phyloP scores from a whole-genome alignment of 2,797 vertebrate species.

The Sebastes kiyomatsui region DNA sequence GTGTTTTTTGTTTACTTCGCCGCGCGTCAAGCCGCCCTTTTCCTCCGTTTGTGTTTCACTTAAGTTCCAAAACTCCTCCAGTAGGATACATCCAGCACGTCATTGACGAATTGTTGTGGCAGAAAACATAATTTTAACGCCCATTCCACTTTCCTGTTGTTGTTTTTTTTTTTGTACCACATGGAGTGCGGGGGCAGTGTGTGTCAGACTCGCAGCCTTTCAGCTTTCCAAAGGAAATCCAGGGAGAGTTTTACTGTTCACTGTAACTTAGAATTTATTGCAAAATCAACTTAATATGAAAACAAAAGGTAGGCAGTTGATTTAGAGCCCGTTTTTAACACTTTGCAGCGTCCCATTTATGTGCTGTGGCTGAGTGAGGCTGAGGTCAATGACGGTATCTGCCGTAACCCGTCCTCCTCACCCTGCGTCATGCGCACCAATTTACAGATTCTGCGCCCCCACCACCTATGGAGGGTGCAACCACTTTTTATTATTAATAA shows the following conservation, averaged over 20 bases:
- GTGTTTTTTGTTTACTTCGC: not conserved
- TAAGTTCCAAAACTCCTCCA: not conserved
- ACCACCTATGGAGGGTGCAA: too few species aligned
- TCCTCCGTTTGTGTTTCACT: too few species aligned
- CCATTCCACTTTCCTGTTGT: not conserved
- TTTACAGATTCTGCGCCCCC: too few species aligned
- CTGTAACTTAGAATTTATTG: not conserved
- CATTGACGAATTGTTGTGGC: not conserved
- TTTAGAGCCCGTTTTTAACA: not conserved
- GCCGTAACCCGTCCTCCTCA: too few species aligned
- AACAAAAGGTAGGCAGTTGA: not conserved
- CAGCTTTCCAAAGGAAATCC: not conserved
- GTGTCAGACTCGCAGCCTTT: not conserved
- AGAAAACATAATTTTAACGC: not conserved
- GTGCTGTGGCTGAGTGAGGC: too few species aligned
- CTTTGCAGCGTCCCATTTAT: too few species aligned
- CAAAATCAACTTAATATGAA: not conserved
- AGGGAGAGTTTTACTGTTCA: not conserved
- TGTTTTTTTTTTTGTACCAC: not conserved
- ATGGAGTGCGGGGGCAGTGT: not conserved
- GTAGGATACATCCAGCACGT: not conserved
- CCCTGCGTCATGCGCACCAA: too few species aligned
- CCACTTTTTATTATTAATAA: too few species aligned
- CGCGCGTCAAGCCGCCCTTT: too few species aligned
- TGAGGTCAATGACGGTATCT: too few species aligned